Conservation (phyloP, 1,140 invertebrate species). For the Luehdorfia chinensis region DNA sequence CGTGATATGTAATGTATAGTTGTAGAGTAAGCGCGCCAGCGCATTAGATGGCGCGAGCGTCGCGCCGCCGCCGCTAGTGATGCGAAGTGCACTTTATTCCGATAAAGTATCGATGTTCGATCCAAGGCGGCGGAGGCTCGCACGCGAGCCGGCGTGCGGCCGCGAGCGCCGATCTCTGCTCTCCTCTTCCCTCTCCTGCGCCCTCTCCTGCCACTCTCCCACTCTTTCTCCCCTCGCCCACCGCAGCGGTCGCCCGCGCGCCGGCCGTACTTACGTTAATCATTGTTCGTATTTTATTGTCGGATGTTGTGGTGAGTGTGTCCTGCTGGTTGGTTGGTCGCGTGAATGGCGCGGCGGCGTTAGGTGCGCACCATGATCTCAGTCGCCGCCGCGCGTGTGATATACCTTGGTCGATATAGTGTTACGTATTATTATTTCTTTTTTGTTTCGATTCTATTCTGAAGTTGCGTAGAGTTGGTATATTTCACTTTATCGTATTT, state of each 20-base stretch:
- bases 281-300: too few relatives aligned
- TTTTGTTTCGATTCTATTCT: conserved; percentile 70
- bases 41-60: conserved; percentile 40
- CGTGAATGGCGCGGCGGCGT: conserved; percentile 54
- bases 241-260: conserved; percentile 22
- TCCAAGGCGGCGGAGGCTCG: too few relatives aligned
- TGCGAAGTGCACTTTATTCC: conserved; percentile 41
- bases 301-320: too few relatives aligned
- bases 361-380: conserved; percentile 65
- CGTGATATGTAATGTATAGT: conserved; percentile 75
- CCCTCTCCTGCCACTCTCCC: too few relatives aligned
- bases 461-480: conserved; percentile 66
- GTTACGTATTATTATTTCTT: conserved; percentile 72
- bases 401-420: conserved; percentile 63
- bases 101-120: conserved; percentile 38
- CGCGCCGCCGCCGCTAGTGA: conserved; percentile 36
- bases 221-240: too few relatives aligned
- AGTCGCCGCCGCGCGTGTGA: conserved; percentile 65
- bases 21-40: conserved; percentile 66
- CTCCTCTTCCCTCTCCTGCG: too few relatives aligned
- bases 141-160: too few relatives aligned
- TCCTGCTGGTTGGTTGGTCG: conserved; percentile 24
- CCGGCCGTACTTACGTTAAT: conserved; percentile 29
- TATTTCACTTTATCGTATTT: conserved; percentile 70
- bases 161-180: too few relatives aligned